A percentile compares a stretch with the other conserved stretches of the same genome.
Evolutionary conservation across 2,113 vertebrate genomes (phyloP).

Genomic region (Phainopepla nitens): DNA sequence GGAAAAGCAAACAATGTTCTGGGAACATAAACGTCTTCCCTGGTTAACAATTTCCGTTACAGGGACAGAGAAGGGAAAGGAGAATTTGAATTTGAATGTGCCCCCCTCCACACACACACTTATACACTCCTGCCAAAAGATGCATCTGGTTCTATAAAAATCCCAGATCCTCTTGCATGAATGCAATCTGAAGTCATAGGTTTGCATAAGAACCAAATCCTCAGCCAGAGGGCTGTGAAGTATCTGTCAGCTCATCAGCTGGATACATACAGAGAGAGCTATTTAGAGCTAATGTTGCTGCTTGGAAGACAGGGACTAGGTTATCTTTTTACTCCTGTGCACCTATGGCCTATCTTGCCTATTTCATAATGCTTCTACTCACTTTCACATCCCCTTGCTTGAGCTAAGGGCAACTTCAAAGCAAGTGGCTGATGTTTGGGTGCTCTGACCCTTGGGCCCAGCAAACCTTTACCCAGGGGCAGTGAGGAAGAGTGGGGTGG

Average conservation of each 20-base stretch:
- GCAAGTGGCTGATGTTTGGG: background rate
- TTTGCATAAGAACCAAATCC: slow-evolving; percentile 49
- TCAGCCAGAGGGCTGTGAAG: slow-evolving; percentile 45
- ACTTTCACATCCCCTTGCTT: background rate
- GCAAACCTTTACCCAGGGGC: background rate
- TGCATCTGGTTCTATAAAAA: slow-evolving; percentile 61
- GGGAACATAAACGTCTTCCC: background rate
- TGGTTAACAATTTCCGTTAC: background rate
- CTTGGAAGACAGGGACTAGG: background rate
- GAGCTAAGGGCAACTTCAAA: background rate
- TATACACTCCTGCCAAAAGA: slow-evolving; percentile 48
- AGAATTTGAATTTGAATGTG: slow-evolving; percentile 43
- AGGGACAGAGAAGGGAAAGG: background rate
- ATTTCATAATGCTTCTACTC: background rate
- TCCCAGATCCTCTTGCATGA: slow-evolving; percentile 17
- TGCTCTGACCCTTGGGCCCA: accelerated
- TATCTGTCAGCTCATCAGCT: slow-evolving; percentile 46
- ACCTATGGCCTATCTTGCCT: slow-evolving; percentile 10
- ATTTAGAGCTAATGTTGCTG: slow-evolving; percentile 23
- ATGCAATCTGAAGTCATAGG: slow-evolving; percentile 48
- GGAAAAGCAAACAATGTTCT: background rate
- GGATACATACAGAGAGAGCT: background rate
- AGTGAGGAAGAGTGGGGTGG: accelerated
- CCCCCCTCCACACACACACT: background rate
- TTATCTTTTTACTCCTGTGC: background rate